Percentiles rank a stretch among this genome's conserved stretches.
Evolutionary conservation across 2,113 vertebrate species (phyloP).

Genomic region (Xenopus laevis): DNA sequence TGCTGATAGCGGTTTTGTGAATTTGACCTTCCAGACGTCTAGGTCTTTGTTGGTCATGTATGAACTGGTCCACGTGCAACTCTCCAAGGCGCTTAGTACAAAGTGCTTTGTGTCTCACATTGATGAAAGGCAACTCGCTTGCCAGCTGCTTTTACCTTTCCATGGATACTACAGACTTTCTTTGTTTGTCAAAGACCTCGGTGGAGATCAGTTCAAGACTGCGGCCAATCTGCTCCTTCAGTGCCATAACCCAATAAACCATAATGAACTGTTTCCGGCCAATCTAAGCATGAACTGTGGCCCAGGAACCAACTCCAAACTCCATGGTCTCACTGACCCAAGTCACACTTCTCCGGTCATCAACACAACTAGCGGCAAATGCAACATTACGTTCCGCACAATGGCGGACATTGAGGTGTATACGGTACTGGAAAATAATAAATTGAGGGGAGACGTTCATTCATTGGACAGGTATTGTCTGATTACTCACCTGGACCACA

Average conservation of each 20-base stretch:
- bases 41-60: constrained; percentile 60
- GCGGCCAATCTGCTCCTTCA: constrained; percentile 66
- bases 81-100: constrained; percentile 56
- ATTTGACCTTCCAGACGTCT: constrained; percentile 60
- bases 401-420: constrained; percentile 46
- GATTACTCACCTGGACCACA: constrained; percentile 66
- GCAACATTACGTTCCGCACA: constrained; percentile 69
- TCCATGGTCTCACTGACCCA: constrained; percentile 63
- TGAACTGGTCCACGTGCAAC: constrained; percentile 60
- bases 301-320: constrained; percentile 60
- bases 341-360: constrained; percentile 63
- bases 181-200: constrained; percentile 66
- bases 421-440: constrained; percentile 45
- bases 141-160: constrained; percentile 64
- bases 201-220: constrained; percentile 62
- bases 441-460: constrained; percentile 3
- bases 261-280: constrained; percentile 63
- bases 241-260: constrained; percentile 53
- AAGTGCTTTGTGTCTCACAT: constrained; percentile 68
- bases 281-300: constrained; percentile 64
- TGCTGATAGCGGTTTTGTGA: constrained; percentile 53
- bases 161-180: constrained; percentile 69
- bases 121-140: constrained; percentile 61
- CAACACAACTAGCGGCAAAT: constrained; percentile 66
- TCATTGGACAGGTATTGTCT: constrained; percentile 52